A percentile compares a stretch with the other conserved stretches of the same genome.
Evolutionary conservation across 2,888 invertebrate species (phyloP).

Genomic region (Platycheirus rosarum): DNA sequence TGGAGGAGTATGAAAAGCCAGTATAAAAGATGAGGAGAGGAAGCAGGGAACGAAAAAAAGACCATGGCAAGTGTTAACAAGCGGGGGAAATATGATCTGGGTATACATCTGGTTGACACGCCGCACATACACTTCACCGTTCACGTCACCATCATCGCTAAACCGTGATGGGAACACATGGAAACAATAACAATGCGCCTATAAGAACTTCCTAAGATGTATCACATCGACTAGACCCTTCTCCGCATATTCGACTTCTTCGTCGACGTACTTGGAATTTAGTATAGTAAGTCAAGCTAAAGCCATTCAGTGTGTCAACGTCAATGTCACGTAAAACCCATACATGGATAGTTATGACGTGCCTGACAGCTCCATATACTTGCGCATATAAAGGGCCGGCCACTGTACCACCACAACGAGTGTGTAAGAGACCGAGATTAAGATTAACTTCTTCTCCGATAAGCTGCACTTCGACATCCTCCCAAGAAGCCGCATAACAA

Average conservation of each 20-base stretch:
- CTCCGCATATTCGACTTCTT: background rate
- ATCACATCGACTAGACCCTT: background rate
- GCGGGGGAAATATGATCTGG: constrained; percentile 72
- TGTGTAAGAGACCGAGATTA: constrained; percentile 48
- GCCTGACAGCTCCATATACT: constrained; percentile 62
- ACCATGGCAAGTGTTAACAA: constrained; percentile 73
- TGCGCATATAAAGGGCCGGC: constrained; percentile 54
- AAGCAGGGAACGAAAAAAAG: constrained; percentile 19
- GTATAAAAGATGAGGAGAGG: constrained; percentile 44
- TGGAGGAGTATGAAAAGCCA: constrained; percentile 46
- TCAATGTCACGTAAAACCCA: constrained; percentile 72
- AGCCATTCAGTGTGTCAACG: constrained; percentile 65
- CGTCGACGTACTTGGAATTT: constrained; percentile 7
- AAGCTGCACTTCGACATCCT: constrained; percentile 45
- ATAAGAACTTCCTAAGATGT: constrained; percentile 52
- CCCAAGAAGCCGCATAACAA: constrained; percentile 28
- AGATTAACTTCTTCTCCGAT: constrained; percentile 62
- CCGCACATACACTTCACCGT: constrained; percentile 50
- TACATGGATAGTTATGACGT: constrained; percentile 72
- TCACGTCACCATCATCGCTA: constrained; percentile 15
- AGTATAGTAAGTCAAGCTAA: constrained; percentile 52
- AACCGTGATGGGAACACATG: constrained; percentile 53
- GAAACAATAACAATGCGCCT: constrained; percentile 62
- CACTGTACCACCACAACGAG: constrained; percentile 22
- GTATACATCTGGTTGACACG: constrained; percentile 70